A percentile compares a stretch with the other conserved stretches of the same genome.
phyloP scores from a whole-genome alignment of 2,113 vertebrate species.

The Lagenorhynchus albirostris region DNA sequence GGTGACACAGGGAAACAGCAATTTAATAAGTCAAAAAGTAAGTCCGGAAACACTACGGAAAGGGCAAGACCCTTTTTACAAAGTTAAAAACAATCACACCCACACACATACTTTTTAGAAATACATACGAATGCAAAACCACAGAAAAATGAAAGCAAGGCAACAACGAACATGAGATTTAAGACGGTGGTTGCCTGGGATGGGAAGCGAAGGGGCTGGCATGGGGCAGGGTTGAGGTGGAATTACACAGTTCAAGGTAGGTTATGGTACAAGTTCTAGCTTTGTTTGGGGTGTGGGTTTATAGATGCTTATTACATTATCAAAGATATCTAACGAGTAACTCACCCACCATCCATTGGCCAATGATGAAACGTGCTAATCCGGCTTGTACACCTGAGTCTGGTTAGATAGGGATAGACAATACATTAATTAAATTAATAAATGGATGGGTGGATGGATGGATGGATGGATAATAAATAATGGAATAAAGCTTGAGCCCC shows the following conservation, averaged over 20 bases:
- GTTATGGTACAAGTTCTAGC: background rate
- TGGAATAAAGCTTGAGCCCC: no score
- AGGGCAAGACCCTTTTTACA: fast-evolving
- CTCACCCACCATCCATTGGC: background rate
- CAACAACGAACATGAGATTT: fast-evolving
- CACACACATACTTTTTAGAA: background rate
- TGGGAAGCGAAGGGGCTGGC: fast-evolving
- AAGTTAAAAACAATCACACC: background rate
- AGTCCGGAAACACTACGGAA: background rate
- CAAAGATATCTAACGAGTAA: background rate
- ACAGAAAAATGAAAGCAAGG: background rate
- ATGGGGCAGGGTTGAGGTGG: fast-evolving
- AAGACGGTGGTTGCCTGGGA: background rate
- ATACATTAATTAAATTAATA: background rate
- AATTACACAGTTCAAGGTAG: fast-evolving
- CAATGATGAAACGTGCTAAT: background rate
- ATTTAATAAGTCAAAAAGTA: no score
- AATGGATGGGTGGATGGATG: background rate
- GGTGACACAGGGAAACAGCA: background rate
- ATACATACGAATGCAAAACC: background rate
- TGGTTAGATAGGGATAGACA: background rate
- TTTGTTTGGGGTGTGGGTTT: background rate
- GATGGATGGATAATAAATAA: no score
- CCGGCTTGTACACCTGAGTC: background rate
- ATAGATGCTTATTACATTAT: fast-evolving